Percentiles rank a stretch among this genome's conserved stretches.
These are phyloP conservation scores for Antigone vipio DNA, from an alignment of 2,113 vertebrate genomes.

Conservation along the genomic window DNA sequence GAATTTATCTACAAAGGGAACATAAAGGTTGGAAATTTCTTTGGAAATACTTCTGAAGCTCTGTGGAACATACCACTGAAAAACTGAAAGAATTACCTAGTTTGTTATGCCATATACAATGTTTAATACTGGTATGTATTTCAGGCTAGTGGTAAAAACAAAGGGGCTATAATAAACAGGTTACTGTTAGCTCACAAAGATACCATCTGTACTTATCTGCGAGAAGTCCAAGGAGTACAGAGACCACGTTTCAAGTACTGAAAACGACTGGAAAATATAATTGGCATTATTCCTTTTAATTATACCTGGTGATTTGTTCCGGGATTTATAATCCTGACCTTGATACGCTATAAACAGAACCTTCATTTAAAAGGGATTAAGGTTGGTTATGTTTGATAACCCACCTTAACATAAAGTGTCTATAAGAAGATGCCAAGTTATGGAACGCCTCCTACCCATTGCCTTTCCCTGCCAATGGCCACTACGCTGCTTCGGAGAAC, in stretches of 20 bases:
- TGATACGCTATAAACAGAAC: conserved; percentile 11
- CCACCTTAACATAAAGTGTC: neutral
- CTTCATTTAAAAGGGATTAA: conserved; percentile 48
- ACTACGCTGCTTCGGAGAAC: neutral
- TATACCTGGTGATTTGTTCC: conserved; percentile 44
- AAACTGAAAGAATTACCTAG: neutral
- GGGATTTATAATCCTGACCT: conserved; percentile 20
- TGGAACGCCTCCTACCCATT: neutral
- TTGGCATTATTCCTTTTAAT: conserved; percentile 33
- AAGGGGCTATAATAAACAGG: neutral
- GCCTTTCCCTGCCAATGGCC: neutral
- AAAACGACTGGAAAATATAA: conserved; percentile 5
- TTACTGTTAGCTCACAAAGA: neutral
- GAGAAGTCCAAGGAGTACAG: conserved; percentile 2
- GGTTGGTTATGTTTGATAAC: neutral
- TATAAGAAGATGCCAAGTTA: neutral
- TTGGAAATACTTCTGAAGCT: conserved; percentile 18
- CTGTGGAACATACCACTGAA: neutral
- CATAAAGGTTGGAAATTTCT: neutral
- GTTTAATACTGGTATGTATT: neutral
- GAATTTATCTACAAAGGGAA: neutral
- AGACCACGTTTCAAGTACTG: neutral
- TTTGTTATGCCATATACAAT: neutral
- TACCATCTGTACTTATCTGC: neutral
- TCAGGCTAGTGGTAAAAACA: conserved; percentile 22